These are phyloP conservation scores for Atta cephalotes DNA, from an alignment of 1,140 invertebrate species.

Conservation along the genomic window DNA sequence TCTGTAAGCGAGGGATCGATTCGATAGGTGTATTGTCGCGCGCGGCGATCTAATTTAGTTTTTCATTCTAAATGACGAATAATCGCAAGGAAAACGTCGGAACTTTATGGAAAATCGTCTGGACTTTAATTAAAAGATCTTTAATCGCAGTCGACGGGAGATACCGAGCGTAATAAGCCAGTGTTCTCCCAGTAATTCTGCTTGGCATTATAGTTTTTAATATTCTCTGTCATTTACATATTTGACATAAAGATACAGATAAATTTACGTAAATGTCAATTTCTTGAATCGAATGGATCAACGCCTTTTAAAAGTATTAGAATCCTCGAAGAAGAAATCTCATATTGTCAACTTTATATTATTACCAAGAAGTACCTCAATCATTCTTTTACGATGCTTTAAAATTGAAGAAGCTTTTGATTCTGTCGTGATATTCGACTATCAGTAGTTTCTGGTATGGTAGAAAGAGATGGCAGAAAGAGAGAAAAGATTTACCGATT, in stretches of 20 bases:
- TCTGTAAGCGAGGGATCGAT: conserved; percentile 28
- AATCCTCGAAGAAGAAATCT: conserved; percentile 13
- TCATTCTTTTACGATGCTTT: conserved; percentile 29
- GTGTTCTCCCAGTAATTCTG: conserved; percentile 31
- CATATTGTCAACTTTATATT: conserved; percentile 28
- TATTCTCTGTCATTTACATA: conserved; percentile 54
- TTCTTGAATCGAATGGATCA: conserved; percentile 6
- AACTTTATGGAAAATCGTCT: conserved; percentile 57
- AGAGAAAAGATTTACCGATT: conserved; percentile 44
- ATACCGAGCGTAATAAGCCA: conserved; percentile 34
- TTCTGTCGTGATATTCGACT: conserved; percentile 35
- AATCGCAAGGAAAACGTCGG: conserved; percentile 36
- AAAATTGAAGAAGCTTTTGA: conserved; percentile 25
- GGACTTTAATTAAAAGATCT: conserved; percentile 68
- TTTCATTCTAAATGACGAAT: conserved; percentile 46
- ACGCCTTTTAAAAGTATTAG: not conserved
- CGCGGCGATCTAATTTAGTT: conserved; percentile 59
- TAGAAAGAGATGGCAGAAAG: not conserved
- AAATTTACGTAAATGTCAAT: conserved; percentile 14
- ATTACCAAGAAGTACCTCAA: conserved; percentile 4
- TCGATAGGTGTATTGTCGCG: conserved; percentile 55
- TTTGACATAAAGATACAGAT: not conserved
- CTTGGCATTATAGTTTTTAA: conserved; percentile 17
- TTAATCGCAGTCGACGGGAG: conserved; percentile 38
- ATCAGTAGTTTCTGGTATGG: conserved; percentile 11